phyloP scores from a whole-genome alignment of 2,113 vertebrate species.

The Picathartes gymnocephalus region DNA sequence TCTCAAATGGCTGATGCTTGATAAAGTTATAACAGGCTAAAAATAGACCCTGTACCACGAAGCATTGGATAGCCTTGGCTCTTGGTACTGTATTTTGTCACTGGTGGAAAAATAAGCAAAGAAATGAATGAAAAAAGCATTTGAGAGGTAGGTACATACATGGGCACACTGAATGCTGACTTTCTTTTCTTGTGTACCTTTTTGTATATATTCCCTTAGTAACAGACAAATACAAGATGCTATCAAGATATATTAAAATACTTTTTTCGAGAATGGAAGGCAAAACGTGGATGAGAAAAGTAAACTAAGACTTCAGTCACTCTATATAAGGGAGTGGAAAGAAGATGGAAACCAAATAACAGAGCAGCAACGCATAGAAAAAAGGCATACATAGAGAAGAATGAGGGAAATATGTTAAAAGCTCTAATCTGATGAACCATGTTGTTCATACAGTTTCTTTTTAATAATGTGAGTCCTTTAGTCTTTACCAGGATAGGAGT shows the following conservation, averaged over 20 bases:
- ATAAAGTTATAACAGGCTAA: not conserved
- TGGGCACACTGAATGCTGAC: not conserved
- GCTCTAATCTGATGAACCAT: not conserved
- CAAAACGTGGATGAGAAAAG: slow-evolving; percentile 4
- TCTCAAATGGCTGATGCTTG: not conserved
- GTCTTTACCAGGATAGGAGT: not conserved
- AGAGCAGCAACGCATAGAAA: not conserved
- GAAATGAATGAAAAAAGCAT: not conserved
- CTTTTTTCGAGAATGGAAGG: not conserved
- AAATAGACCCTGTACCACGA: not conserved
- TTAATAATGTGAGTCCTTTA: not conserved
- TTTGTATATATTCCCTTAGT: not conserved
- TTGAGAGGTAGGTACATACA: not conserved
- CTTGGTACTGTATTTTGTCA: not conserved
- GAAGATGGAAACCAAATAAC: not conserved
- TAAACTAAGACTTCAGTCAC: not conserved
- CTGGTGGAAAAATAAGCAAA: not conserved
- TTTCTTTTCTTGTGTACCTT: not conserved
- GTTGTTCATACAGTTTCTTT: not conserved
- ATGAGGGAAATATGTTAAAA: not conserved
- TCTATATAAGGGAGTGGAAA: not conserved
- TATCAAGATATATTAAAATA: slow-evolving; percentile 12
- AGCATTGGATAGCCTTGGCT: not conserved
- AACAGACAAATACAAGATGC: slow-evolving; percentile 21
- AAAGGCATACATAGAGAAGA: not conserved